Conservation (phyloP, 1,140 invertebrate species). For the Cyclargus thomasi region DNA sequence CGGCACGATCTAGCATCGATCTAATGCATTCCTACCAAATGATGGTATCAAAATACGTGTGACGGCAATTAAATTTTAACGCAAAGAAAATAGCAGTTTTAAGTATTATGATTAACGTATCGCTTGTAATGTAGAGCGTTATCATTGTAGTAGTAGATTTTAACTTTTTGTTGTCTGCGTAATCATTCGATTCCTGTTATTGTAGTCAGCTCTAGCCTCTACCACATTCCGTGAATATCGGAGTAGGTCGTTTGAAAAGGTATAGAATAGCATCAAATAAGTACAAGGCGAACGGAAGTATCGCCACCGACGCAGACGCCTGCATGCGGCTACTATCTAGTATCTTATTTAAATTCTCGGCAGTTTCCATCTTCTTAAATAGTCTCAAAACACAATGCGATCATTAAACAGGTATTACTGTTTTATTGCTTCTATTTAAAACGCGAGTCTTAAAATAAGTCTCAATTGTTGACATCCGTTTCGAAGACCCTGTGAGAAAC, state of each 20-base stretch:
- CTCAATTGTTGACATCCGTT: constrained; percentile 1
- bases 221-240: too few species aligned
- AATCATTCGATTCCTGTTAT: too few species aligned
- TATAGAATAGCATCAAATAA: constrained; percentile 18
- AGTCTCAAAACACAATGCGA: constrained; percentile 13
- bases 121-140: too few species aligned
- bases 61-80: too few species aligned
- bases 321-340: constrained; percentile 11
- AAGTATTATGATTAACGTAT: too few species aligned
- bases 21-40: background rate
- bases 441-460: constrained; percentile 3
- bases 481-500: background rate
- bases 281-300: constrained; percentile 28
- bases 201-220: too few species aligned
- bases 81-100: too few species aligned
- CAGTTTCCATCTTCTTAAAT: constrained; percentile 17
- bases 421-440: constrained; percentile 4
- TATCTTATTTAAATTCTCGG: constrained; percentile 13
- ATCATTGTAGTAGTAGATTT: too few species aligned
- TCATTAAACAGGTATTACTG: constrained; percentile 10
- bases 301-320: constrained; percentile 29
- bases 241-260: background rate
- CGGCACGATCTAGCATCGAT: background rate
- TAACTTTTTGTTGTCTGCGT: too few species aligned
- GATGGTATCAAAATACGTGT: background rate